phyloP scores from a whole-genome alignment of 64 coral and sea anemone species.

The Porites australiensis region DNA sequence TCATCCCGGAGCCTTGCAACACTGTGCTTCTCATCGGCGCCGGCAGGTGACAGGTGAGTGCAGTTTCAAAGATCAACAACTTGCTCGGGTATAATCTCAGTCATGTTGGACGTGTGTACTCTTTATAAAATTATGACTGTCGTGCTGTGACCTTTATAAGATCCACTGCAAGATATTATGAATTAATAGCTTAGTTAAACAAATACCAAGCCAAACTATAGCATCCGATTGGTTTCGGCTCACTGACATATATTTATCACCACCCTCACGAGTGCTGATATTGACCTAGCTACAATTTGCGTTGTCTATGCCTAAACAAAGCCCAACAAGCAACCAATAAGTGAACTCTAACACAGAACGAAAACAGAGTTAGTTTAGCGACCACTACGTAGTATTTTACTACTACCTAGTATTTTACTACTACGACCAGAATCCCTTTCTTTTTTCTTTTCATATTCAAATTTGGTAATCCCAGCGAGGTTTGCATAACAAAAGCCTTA shows the following conservation, averaged over 20 bases:
- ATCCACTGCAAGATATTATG: constrained; percentile 43
- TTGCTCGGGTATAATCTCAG: constrained; percentile 3
- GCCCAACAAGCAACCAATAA: constrained; percentile 42
- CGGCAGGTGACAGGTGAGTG: not conserved
- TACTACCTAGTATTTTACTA: too few relatives aligned
- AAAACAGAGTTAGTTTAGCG: not conserved
- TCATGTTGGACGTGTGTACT: constrained; percentile 20
- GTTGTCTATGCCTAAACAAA: constrained; percentile 72
- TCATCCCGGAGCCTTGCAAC: not conserved
- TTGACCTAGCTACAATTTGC: constrained; percentile 74
- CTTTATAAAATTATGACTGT: constrained; percentile 12
- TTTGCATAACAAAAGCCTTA: too few relatives aligned
- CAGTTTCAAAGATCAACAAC: not conserved
- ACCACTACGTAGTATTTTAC: too few relatives aligned
- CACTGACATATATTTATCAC: constrained; percentile 88
- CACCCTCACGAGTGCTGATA: constrained; percentile 73
- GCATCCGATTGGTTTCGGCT: constrained; percentile 78
- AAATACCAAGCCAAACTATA: constrained; percentile 77
- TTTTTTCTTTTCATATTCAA: too few relatives aligned
- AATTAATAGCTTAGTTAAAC: constrained; percentile 90
- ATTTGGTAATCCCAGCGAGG: too few relatives aligned
- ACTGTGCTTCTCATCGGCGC: not conserved
- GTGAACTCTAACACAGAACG: constrained; percentile 15
- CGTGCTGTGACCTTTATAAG: constrained; percentile 54
- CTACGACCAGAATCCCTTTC: too few relatives aligned